Evolutionary conservation across 2,888 invertebrate species (phyloP).

Genomic region (Ormyrus nitidulus): DNA sequence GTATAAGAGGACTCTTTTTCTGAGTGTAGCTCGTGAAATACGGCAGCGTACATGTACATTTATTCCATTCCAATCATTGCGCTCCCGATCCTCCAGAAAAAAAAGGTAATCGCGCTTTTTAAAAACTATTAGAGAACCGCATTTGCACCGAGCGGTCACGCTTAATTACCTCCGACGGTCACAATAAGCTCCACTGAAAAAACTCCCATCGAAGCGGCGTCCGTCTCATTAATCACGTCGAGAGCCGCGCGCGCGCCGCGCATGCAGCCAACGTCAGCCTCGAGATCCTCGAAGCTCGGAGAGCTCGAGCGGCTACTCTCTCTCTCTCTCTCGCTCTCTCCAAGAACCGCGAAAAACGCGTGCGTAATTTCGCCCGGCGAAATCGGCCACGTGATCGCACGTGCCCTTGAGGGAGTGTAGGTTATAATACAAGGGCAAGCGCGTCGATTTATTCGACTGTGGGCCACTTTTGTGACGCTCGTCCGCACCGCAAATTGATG

Average conservation of each 20-base stretch:
- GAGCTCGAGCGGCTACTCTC: too few relatives aligned
- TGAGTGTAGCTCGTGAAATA: too few relatives aligned
- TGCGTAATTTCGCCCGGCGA: conserved; percentile 36
- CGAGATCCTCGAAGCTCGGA: too few relatives aligned
- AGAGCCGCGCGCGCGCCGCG: conserved; percentile 11
- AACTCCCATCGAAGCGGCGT: background rate
- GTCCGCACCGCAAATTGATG: conserved; percentile 43
- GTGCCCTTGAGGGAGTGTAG: conserved; percentile 66
- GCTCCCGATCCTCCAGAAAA: background rate
- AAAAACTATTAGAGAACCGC: conserved; percentile 15
- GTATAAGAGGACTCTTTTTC: too few relatives aligned
- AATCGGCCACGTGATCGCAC: conserved; percentile 71
- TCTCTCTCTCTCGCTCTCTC: background rate
- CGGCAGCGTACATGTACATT: too few relatives aligned
- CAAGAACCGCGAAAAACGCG: background rate
- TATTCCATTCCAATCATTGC: background rate
- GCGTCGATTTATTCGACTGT: conserved; percentile 38
- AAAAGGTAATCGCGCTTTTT: background rate
- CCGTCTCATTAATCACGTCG: conserved; percentile 38
- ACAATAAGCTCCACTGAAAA: conserved; percentile 19
- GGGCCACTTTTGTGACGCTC: background rate
- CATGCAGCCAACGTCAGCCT: background rate
- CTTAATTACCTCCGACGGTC: conserved; percentile 28
- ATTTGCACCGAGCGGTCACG: conserved; percentile 7
- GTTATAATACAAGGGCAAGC: background rate